Percentiles rank a stretch among this genome's conserved stretches.
phyloP scores from a whole-genome alignment of 2,888 invertebrate genomes.

The Ophion ventricosus region DNA sequence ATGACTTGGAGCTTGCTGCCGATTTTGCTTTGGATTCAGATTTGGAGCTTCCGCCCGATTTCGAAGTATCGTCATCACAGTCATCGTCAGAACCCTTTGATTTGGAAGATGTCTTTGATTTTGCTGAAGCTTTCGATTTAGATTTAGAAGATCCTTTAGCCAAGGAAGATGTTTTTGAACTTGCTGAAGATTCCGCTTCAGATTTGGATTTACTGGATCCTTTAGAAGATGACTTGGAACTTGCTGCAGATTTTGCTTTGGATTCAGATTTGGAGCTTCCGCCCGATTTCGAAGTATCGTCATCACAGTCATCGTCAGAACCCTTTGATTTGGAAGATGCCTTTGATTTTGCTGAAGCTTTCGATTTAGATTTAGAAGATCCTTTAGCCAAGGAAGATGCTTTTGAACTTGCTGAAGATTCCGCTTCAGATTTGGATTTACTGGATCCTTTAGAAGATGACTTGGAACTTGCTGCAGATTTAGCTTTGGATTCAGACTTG shows the following conservation, averaged over 20 bases:
- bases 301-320: too few relatives aligned
- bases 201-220: background rate
- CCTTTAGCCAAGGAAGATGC: slow-evolving; percentile 5
- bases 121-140: background rate
- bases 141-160: background rate
- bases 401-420: background rate
- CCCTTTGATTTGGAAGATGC: background rate
- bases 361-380: background rate
- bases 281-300: too few relatives aligned
- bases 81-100: too few relatives aligned
- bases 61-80: too few relatives aligned
- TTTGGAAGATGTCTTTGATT: background rate
- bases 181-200: background rate
- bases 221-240: background rate
- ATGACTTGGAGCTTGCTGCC: background rate
- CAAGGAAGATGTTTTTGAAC: background rate
- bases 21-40: background rate
- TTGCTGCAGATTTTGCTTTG: background rate
- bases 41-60: too few relatives aligned
- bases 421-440: background rate
- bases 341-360: background rate
- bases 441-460: background rate
- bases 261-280: background rate
- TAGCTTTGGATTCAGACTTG: background rate
- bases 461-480: background rate